Evolutionary conservation across 2,113 vertebrate species (phyloP).

Genomic region (Gavialis gangeticus): DNA sequence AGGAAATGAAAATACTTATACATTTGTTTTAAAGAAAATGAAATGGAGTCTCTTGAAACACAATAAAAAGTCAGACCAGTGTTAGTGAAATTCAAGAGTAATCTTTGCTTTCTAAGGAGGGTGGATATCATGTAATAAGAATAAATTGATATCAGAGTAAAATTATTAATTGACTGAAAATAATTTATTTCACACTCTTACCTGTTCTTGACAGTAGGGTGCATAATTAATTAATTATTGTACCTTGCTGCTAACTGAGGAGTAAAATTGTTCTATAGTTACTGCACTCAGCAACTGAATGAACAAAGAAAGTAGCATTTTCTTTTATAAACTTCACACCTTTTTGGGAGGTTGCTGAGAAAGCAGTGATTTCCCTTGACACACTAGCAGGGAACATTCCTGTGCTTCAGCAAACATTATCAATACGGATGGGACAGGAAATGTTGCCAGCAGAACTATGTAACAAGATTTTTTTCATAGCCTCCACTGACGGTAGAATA

Average conservation of each 20-base stretch:
- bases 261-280: slow-evolving; percentile 10
- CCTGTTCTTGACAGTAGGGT: neutral
- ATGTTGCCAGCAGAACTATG: neutral
- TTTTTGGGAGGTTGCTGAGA: slow-evolving; percentile 42
- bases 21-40: neutral
- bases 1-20: too few relatives aligned
- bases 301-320: slow-evolving; percentile 38
- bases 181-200: slow-evolving; percentile 17
- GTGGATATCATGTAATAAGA: neutral
- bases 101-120: neutral
- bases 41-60: neutral
- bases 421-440: neutral
- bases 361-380: slow-evolving; percentile 53
- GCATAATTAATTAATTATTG: slow-evolving; percentile 17
- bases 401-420: slow-evolving; percentile 25
- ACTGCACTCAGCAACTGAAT: slow-evolving; percentile 2
- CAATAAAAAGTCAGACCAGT: neutral
- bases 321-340: slow-evolving; percentile 27
- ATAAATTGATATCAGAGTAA: neutral
- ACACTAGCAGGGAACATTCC: slow-evolving; percentile 26
- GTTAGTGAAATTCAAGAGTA: neutral
- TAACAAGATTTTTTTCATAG: neutral
- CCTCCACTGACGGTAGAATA: neutral
- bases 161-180: neutral
- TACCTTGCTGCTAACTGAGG: neutral